phyloP scores from a whole-genome alignment of 2,797 vertebrate species.

The Novumbra hubbsi region DNA sequence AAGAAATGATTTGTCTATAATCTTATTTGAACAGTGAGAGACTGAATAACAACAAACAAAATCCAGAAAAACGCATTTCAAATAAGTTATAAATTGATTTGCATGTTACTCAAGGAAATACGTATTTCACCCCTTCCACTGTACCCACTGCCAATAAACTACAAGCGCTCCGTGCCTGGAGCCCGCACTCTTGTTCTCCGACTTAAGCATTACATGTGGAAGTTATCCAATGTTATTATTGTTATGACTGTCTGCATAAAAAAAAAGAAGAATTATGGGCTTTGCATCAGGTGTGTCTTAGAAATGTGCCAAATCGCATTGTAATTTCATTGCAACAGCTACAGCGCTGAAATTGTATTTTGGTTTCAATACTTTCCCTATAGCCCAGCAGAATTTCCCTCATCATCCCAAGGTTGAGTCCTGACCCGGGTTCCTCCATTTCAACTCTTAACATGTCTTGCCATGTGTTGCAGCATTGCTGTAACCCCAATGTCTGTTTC shows the following conservation, averaged over 20 bases:
- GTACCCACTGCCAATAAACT: too few relatives aligned
- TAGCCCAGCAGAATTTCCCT: conserved; percentile 26
- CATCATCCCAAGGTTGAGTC: conserved; percentile 33
- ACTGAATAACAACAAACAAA: too few relatives aligned
- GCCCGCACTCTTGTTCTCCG: too few relatives aligned
- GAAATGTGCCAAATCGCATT: conserved; percentile 56
- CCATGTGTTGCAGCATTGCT: not conserved
- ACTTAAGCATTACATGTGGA: too few relatives aligned
- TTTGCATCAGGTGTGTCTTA: conserved; percentile 43
- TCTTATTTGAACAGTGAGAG: too few relatives aligned
- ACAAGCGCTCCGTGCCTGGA: too few relatives aligned
- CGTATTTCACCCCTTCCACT: too few relatives aligned
- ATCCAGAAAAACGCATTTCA: too few relatives aligned
- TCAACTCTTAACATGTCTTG: not conserved
- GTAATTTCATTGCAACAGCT: conserved; percentile 36
- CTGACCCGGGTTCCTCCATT: conserved; percentile 8
- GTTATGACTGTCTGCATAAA: conserved; percentile 47
- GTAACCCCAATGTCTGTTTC: not conserved
- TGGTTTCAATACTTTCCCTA: conserved; percentile 48
- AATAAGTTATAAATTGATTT: too few relatives aligned
- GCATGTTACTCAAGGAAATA: too few relatives aligned
- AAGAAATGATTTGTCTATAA: too few relatives aligned
- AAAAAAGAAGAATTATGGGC: conserved; percentile 57
- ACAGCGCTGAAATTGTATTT: conserved; percentile 55
- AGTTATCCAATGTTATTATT: conserved; percentile 46